Percentiles rank a stretch among this genome's conserved stretches.
Conservation (phyloP, 2,797 vertebrate genomes). For the Mionectes olivaceus region DNA sequence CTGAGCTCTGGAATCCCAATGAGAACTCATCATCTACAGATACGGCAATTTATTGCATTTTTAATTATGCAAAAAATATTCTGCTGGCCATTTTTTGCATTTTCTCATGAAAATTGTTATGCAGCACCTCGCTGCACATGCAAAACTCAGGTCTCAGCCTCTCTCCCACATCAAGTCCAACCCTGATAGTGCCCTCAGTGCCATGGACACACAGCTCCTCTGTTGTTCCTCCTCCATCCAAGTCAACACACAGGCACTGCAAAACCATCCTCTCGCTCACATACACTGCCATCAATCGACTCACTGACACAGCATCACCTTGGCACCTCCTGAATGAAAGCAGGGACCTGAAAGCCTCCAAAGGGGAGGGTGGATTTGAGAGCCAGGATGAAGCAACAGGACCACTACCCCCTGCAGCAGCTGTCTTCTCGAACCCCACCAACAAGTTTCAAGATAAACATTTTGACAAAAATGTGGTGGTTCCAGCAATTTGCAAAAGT, state of each 20-base stretch:
- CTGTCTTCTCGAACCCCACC: background rate
- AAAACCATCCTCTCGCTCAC: background rate
- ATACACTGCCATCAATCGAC: rapidly evolving
- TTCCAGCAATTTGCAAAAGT: background rate
- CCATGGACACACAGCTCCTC: background rate
- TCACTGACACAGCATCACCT: background rate
- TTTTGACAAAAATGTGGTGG: background rate
- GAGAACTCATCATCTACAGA: background rate
- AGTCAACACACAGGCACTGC: background rate
- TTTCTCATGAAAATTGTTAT: background rate
- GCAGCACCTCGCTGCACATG: background rate
- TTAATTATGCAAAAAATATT: background rate
- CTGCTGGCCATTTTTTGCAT: background rate
- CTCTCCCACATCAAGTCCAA: background rate
- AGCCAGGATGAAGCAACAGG: background rate
- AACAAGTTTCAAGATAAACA: background rate
- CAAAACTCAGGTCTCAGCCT: background rate
- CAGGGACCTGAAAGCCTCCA: background rate
- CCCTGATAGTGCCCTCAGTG: background rate
- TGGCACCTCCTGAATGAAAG: background rate
- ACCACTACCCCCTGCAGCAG: background rate
- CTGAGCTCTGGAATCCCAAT: background rate
- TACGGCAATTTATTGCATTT: background rate
- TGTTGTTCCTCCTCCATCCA: background rate
- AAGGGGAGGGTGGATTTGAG: background rate